Evolutionary conservation across 2,113 vertebrate genomes (phyloP).

Genomic region (Hippocampus guttulatus): DNA sequence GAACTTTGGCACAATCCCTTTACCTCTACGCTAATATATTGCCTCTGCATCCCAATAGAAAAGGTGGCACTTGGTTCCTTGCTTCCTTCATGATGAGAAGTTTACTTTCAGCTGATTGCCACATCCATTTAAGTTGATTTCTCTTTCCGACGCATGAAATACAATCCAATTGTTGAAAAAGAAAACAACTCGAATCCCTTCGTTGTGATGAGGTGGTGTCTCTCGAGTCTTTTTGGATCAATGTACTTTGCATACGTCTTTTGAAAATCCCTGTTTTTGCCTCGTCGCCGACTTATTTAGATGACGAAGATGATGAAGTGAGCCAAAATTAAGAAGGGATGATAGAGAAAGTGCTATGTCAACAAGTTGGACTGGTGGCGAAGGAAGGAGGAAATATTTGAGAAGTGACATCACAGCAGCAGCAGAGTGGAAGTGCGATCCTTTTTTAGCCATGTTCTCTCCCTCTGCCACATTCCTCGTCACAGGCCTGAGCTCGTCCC

Average conservation of each 20-base stretch:
- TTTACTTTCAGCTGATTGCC: not conserved
- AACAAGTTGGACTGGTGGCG: constrained; percentile 39
- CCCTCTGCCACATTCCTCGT: constrained; percentile 59
- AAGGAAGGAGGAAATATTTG: constrained; percentile 59
- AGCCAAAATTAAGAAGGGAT: constrained; percentile 10
- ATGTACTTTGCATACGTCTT: not conserved
- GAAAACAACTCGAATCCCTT: not conserved
- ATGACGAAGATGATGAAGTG: constrained; percentile 6
- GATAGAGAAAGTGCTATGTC: constrained; percentile 41
- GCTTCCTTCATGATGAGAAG: not conserved
- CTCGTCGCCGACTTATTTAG: constrained; percentile 12
- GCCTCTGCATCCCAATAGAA: not conserved
- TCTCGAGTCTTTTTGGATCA: not conserved
- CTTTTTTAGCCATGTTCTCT: constrained; percentile 69
- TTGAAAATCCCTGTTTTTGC: not conserved
- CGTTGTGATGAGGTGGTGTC: not conserved
- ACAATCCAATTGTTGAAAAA: not conserved
- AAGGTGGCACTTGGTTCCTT: not conserved
- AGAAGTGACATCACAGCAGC: constrained; percentile 57
- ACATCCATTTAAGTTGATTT: not conserved
- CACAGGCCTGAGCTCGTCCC: constrained; percentile 31
- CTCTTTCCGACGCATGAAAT: not conserved
- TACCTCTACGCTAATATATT: not conserved
- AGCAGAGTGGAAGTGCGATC: constrained; percentile 58
- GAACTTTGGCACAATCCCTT: not conserved